Base-by-base conservation (phyloP, 2,797 vertebrate species). In the Poecilia gillii region DNA sequence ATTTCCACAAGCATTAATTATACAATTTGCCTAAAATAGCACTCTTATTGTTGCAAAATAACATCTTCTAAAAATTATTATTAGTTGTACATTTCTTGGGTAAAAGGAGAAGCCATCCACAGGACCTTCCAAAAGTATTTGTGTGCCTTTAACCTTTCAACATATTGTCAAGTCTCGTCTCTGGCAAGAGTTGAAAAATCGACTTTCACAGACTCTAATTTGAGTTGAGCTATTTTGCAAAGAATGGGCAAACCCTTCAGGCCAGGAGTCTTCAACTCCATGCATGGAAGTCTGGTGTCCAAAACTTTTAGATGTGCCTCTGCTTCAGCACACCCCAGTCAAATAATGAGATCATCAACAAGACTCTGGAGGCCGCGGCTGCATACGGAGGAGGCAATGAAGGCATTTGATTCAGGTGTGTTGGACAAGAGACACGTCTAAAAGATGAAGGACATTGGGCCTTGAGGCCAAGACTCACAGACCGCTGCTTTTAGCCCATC, bases 1-100 rank as follows among this genome's bases (percentile, higher is more conserved):
- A 83, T 81, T 82, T 72, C 81, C 78, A 85, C 64, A 81, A 83
- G 74, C 12, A 41, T 46, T 51, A 75, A 7, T 72, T 55, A 75
- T 49, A 77, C 20, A 81, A 85, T 77, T 62, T 76, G 55, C 77
- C 66, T 62, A 77, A 41, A 28, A 31, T 4, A 70, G 33, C 5
- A 23, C 16, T 28, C 66, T 43, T 43, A 43, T 2, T 14, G 2
- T 71, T 7, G 23, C 4, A 43, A 66, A 39, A 45, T 14, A 45
- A 72, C 23, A 70, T 14, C 68, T n/a, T 70, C 41, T 14, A 46
- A 45, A 72, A 72, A 16, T 0, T 46, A 71, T 71, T 43, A 45
- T 20, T n/a, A 43, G 66, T n/a, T 25, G 12, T 14, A 45, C 9
- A 70, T 45, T 43, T 28, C 43, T 72, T 16, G 5, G 39, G 39